phyloP scores from a whole-genome alignment of 1,140 invertebrate genomes.

The Drosophila pruinosa region DNA sequence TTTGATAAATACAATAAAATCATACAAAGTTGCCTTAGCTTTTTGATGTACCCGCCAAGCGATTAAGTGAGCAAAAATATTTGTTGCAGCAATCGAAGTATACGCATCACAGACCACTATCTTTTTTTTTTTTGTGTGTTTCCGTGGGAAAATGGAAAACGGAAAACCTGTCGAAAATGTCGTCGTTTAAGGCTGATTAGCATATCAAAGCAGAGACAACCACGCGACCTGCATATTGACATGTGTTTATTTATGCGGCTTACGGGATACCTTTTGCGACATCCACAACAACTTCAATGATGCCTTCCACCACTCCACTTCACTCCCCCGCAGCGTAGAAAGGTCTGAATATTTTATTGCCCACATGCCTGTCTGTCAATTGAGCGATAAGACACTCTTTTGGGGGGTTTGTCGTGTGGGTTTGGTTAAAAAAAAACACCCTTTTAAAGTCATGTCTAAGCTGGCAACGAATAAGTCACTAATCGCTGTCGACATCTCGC shows the following conservation, averaged over 20 bases:
- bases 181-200: conserved; percentile 75
- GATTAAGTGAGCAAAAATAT: conserved; percentile 4
- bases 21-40: background rate
- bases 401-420: background rate
- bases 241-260: conserved; percentile 69
- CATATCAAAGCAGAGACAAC: conserved; percentile 68
- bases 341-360: conserved; percentile 69
- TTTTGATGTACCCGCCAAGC: background rate
- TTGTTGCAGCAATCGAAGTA: background rate
- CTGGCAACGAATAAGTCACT: conserved; percentile 29
- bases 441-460: conserved; percentile 20
- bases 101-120: conserved; percentile 4
- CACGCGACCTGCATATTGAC: conserved; percentile 72
- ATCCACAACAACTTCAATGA: conserved; percentile 3
- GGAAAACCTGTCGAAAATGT: conserved; percentile 77
- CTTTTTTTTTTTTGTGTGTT: conserved; percentile 19
- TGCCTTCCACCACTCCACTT: background rate
- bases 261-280: background rate
- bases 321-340: conserved; percentile 17
- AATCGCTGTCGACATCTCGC: conserved; percentile 19
- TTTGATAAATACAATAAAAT: conserved; percentile 14
- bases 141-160: conserved; percentile 75
- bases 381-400: conserved; percentile 57
- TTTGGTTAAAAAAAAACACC: conserved; percentile 19
- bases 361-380: conserved; percentile 52